Evolutionary conservation across 2,797 vertebrate genomes (phyloP).

Genomic region (Esox masquinongy): DNA sequence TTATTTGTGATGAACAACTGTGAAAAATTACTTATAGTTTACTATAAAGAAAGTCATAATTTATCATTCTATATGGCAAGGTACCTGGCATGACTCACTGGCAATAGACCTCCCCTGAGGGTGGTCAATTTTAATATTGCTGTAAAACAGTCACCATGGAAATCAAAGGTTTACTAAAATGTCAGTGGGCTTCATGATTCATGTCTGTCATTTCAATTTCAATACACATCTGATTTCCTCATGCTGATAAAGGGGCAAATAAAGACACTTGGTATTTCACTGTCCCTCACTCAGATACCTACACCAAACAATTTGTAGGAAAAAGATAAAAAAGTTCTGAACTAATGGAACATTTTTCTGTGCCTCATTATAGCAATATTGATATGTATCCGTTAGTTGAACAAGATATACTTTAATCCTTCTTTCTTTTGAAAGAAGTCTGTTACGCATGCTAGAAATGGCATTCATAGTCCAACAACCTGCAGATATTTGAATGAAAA

Average conservation of each 20-base stretch:
- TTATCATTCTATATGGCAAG: neutral
- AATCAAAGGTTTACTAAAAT: constrained; percentile 71
- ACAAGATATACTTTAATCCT: neutral
- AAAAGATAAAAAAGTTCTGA: too few species aligned
- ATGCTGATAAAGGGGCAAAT: constrained; percentile 53
- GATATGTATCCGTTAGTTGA: neutral
- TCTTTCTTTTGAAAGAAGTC: too few species aligned
- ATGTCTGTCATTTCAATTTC: constrained; percentile 73
- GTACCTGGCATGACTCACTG: constrained; percentile 42
- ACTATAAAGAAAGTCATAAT: too few species aligned
- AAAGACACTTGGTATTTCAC: constrained; percentile 40
- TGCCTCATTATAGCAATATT: neutral
- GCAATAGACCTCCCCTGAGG: constrained; percentile 46
- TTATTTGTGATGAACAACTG: too few species aligned
- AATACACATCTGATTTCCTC: constrained; percentile 66
- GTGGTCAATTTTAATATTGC: constrained; percentile 50
- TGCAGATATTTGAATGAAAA: neutral
- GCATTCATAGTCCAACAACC: neutral
- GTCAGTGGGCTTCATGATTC: constrained; percentile 72
- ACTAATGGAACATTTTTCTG: too few species aligned
- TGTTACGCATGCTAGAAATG: neutral
- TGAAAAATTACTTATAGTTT: too few species aligned
- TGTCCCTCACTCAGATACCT: constrained; percentile 37
- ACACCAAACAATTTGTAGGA: constrained; percentile 3
- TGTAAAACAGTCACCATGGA: constrained; percentile 47